phyloP scores from a whole-genome alignment of 2,797 vertebrate species.

The Eulemur rubriventer region DNA sequence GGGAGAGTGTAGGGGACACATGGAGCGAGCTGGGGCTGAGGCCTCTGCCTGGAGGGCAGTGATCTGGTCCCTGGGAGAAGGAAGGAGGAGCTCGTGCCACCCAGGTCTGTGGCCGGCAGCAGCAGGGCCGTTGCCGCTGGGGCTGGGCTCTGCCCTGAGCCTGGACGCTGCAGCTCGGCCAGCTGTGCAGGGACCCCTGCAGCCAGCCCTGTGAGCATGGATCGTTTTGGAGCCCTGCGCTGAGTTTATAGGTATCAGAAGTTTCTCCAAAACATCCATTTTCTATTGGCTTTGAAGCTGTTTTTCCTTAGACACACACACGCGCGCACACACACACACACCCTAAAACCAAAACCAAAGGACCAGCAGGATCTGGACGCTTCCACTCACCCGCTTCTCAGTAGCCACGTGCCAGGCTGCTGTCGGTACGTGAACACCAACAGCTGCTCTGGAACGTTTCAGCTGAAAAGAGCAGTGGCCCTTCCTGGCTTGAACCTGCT shows the following conservation, averaged over 20 bases:
- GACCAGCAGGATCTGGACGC: background rate
- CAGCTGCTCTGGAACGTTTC: background rate
- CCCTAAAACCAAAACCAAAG: background rate
- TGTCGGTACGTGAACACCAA: fast-evolving
- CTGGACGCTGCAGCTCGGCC: fast-evolving
- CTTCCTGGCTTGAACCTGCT: background rate
- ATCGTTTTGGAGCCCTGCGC: background rate
- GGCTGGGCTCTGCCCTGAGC: background rate
- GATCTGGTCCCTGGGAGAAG: background rate
- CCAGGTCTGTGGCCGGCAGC: background rate
- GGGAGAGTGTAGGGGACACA: fast-evolving
- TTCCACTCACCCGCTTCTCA: background rate
- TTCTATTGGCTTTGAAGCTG: background rate
- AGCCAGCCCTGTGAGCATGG: fast-evolving
- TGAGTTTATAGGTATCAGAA: background rate
- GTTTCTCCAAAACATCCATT: background rate
- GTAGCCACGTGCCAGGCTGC: fast-evolving
- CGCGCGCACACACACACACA: too few species aligned
- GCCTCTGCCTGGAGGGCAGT: fast-evolving
- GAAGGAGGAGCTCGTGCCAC: fast-evolving
- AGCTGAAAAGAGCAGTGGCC: background rate
- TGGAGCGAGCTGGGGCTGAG: fast-evolving
- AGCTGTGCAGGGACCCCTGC: fast-evolving
- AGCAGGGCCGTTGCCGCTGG: too few species aligned
- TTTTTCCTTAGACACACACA: background rate